Conservation (phyloP, 2,113 vertebrate species). For the Podarcis raffonei region DNA sequence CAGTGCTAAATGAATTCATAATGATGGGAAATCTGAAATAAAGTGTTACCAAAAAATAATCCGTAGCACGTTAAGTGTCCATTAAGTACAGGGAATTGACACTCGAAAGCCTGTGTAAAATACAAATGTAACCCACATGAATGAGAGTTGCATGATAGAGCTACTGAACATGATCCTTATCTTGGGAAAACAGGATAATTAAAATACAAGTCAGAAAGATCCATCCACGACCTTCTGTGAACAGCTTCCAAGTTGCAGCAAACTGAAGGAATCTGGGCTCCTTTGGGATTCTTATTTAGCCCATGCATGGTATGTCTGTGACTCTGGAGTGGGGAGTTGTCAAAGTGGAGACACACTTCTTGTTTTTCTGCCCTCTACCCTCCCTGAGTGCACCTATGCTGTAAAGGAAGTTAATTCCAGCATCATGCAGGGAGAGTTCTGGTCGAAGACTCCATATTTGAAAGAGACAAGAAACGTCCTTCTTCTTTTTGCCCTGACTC, state of each 20-base stretch:
- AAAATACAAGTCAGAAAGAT: conserved; percentile 7
- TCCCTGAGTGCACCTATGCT: not conserved
- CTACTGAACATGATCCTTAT: not conserved
- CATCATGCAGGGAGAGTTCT: not conserved
- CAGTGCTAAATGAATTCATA: conserved; percentile 57
- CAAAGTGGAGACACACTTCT: not conserved
- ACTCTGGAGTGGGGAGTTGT: not conserved
- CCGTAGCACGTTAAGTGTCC: conserved; percentile 41
- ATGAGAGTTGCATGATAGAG: not conserved
- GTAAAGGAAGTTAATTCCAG: not conserved
- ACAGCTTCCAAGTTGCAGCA: not conserved
- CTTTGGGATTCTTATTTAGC: not conserved
- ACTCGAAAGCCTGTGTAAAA: conserved; percentile 34
- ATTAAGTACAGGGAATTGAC: conserved; percentile 40
- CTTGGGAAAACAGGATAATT: not conserved
- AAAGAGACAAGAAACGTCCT: not conserved
- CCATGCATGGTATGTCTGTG: not conserved
- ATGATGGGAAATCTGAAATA: conserved; percentile 56
- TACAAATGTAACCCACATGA: conserved; percentile 14
- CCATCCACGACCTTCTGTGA: conserved; percentile 6
- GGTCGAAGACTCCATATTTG: not conserved
- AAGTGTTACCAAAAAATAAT: conserved; percentile 63
- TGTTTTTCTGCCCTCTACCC: not conserved
- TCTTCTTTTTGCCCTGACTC: not conserved
- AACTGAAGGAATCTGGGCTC: not conserved